Evolutionary conservation across 2,888 invertebrate species (phyloP).

Genomic region (Eupithecia centaureata): DNA sequence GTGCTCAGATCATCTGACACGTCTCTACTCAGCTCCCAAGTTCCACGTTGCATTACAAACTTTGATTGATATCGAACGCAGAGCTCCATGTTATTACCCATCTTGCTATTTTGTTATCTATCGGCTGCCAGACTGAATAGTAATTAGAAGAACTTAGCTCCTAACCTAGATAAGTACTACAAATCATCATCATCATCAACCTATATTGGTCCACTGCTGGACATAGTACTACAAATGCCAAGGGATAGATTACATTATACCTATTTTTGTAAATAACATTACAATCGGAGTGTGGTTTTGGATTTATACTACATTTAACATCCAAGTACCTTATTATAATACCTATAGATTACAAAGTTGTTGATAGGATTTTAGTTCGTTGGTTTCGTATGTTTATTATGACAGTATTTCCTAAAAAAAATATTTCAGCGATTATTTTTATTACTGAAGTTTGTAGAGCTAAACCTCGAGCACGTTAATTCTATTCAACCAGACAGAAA

Average conservation of each 20-base stretch:
- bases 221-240: neutral
- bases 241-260: neutral
- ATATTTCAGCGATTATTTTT: too few relatives aligned
- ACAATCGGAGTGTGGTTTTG: neutral
- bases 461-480: neutral
- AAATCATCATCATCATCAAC: too few relatives aligned
- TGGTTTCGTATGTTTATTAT: neutral
- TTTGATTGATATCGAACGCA: conserved; percentile 9
- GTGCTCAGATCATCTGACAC: conserved; percentile 16
- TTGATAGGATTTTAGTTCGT: neutral
- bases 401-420: too few relatives aligned
- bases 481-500: neutral
- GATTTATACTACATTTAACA: neutral
- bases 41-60: conserved; percentile 12
- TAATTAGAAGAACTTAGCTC: neutral
- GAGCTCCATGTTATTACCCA: neutral
- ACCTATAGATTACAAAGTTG: neutral
- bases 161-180: too few relatives aligned
- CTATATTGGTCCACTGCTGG: too few relatives aligned
- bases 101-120: neutral
- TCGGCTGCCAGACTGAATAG: neutral
- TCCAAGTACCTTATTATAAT: neutral
- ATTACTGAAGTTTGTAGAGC: neutral
- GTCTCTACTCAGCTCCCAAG: conserved; percentile 7
- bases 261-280: neutral